A percentile compares a stretch with the other conserved stretches of the same genome.
These are phyloP conservation scores for Falco punctatus DNA, from an alignment of 2,113 vertebrate species.

Conservation along the genomic window DNA sequence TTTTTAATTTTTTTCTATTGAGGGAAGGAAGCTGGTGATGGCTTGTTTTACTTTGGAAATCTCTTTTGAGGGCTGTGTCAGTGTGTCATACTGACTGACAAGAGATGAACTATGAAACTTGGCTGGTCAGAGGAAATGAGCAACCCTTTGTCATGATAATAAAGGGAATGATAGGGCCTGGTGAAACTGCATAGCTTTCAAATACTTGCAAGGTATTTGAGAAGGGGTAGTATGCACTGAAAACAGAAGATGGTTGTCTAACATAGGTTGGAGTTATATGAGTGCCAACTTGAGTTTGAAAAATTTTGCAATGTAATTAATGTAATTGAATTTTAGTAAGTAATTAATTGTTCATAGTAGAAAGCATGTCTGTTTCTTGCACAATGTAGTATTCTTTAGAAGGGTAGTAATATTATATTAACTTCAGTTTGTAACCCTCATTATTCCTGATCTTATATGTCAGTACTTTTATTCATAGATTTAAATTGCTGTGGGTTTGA, in stretches of 20 bases:
- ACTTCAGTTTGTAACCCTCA: background rate
- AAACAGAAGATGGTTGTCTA: background rate
- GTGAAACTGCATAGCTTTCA: background rate
- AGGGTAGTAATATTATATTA: background rate
- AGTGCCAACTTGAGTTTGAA: background rate
- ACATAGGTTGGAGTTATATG: background rate
- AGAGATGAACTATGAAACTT: background rate
- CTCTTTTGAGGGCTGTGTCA: background rate
- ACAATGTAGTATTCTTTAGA: background rate
- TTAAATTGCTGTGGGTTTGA: background rate
- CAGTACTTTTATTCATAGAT: background rate
- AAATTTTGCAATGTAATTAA: background rate
- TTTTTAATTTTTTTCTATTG: background rate
- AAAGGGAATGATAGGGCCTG: background rate
- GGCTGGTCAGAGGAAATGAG: background rate
- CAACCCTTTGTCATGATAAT: background rate
- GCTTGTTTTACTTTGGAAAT: background rate
- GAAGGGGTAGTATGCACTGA: background rate
- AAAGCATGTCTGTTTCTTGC: background rate
- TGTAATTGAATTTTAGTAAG: background rate
- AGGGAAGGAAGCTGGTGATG: background rate
- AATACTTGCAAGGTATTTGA: background rate
- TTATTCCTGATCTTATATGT: background rate
- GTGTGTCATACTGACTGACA: background rate
- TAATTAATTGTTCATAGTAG: background rate